Base-by-base conservation (phyloP, 2,113 vertebrate genomes). In the Notothenia rossii region DNA sequence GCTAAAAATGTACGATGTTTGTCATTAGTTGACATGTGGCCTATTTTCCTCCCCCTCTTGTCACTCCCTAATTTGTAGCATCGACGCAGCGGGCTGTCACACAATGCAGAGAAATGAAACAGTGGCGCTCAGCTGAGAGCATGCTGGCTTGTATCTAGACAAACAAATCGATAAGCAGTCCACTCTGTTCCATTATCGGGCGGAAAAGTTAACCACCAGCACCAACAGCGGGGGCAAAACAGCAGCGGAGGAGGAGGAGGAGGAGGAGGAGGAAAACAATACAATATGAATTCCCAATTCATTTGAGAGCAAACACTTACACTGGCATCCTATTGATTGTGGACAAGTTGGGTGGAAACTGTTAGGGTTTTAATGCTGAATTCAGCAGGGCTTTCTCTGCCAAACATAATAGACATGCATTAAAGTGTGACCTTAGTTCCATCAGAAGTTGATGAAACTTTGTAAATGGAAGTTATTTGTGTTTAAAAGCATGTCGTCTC, bases 91-190 rank as follows among this genome's bases (percentile, higher is more conserved):
- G 12, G 73, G 15, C 82, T 29, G n/a, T 60, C 29, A 17, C 72
- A 67, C 72, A 60, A 83, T 77, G 53, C 86, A 74, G 66, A 86
- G 79, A 80, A 75, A 86, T 70, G 71, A 51, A 68, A 54, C 73
- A n/a, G 62, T 14, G 12, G 60, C 6, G 78, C 83, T 80, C 69
- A 11, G 13, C 66, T 0, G 49, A 75, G 79, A 80, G 74, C 50
- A 15, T 53, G 22, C 69, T 49, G 83, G 78, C 72, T 88, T 40
- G 74, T 83, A 86, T 90, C 90, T 59, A 71, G 78, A 87, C 82
- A 92, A 92, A 92, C 87, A 85, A 90, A 92, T 93, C 91, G 18
- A 93, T 93, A 83, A 62, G 78, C 67, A 56, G 84, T 83, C 78
- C 80, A 66, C 81, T 85, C 79, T 65, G 60, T 80, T 92, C 86